Evolutionary conservation across 2,113 vertebrate genomes (phyloP).

Genomic region (Clupea harengus): DNA sequence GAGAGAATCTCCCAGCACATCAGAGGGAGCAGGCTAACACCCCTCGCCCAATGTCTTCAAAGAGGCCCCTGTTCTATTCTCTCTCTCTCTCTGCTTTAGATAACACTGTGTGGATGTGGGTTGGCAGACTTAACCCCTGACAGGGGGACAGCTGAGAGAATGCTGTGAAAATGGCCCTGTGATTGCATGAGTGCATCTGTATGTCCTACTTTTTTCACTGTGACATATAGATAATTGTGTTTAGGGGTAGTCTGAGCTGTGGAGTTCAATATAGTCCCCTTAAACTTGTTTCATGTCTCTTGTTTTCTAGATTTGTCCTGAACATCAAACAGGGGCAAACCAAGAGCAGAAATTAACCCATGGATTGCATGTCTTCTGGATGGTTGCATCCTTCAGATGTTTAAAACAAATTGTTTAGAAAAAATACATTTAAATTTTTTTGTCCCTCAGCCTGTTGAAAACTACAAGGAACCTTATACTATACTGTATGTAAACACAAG

Average conservation of each 20-base stretch:
- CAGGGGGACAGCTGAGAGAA: background rate
- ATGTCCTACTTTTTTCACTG: background rate
- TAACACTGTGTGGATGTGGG: background rate
- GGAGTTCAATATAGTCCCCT: background rate
- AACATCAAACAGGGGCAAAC: background rate
- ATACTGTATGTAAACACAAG: background rate
- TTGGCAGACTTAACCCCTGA: background rate
- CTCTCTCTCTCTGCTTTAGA: background rate
- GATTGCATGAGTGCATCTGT: conserved; percentile 7
- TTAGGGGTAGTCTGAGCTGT: background rate
- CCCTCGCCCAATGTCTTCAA: conserved; percentile 11
- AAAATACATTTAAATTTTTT: background rate
- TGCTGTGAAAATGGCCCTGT: background rate
- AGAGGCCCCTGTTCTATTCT: conserved; percentile 44
- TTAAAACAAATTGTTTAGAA: too few relatives aligned
- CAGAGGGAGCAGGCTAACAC: conserved; percentile 21
- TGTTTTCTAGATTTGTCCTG: background rate
- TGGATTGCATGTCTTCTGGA: background rate
- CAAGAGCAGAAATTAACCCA: background rate
- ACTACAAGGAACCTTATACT: background rate
- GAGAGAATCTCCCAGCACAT: conserved; percentile 19
- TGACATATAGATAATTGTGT: background rate
- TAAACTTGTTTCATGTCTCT: background rate
- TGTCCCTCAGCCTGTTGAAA: background rate
- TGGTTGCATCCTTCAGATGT: too few relatives aligned